A percentile compares a stretch with the other conserved stretches of the same genome.
phyloP scores from a whole-genome alignment of 2,113 vertebrate species.

The Noturus placidus region DNA sequence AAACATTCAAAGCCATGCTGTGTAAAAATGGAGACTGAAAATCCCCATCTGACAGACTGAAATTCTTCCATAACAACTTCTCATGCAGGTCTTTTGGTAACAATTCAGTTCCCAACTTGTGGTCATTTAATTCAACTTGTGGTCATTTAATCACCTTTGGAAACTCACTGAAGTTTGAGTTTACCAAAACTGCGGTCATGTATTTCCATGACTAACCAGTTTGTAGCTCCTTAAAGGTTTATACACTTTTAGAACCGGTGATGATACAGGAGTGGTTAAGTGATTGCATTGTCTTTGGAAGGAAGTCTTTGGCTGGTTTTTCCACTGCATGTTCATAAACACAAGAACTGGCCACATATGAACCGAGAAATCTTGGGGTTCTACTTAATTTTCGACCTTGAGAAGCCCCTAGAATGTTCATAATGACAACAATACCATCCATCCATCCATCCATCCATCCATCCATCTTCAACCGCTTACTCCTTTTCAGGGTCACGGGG shows the following conservation, averaged over 20 bases:
- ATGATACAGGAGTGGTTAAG: not conserved
- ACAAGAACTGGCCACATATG: not conserved
- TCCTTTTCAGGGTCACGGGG: too few species aligned
- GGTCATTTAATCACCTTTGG: not conserved
- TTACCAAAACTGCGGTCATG: not conserved
- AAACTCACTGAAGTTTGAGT: not conserved
- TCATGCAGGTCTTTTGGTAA: not conserved
- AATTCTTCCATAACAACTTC: not conserved
- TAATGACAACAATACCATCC: not conserved
- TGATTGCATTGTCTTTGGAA: not conserved
- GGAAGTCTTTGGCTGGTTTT: not conserved
- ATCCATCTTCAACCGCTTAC: too few species aligned
- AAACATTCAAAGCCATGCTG: slow-evolving; percentile 35
- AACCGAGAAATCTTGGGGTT: not conserved
- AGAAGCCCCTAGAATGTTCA: not conserved
- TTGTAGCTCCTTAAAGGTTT: not conserved
- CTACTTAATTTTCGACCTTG: not conserved
- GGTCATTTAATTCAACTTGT: slow-evolving; percentile 8
- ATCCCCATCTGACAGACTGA: slow-evolving; percentile 24
- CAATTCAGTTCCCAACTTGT: not conserved
- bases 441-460: too few species aligned
- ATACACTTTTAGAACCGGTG: not conserved
- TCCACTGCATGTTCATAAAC: not conserved
- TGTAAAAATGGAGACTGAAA: slow-evolving; percentile 31
- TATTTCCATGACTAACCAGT: not conserved